These are phyloP conservation scores for Whitmania pigra DNA, from an alignment of 1,140 invertebrate species.

Conservation along the genomic window DNA sequence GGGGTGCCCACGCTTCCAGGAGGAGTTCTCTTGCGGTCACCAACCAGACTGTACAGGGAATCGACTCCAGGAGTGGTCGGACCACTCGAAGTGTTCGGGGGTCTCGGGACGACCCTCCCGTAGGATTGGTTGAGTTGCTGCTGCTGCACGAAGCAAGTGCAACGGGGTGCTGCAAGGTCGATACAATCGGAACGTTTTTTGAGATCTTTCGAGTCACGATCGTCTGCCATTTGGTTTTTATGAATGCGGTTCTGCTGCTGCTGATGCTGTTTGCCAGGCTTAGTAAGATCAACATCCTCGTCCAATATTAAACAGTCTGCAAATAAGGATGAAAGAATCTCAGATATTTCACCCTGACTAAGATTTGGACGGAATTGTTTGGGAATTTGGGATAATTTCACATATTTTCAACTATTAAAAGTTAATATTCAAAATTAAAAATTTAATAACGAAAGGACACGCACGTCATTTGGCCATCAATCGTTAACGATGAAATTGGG, in stretches of 20 bases:
- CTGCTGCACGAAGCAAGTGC: not conserved
- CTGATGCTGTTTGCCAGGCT: not conserved
- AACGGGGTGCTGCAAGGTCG: not conserved
- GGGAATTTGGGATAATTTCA: too few species aligned
- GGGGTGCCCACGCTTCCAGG: not conserved
- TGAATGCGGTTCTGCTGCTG: not conserved
- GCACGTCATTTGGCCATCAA: too few species aligned
- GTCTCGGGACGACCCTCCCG: not conserved
- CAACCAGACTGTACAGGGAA: not conserved
- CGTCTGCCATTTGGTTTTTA: constrained; percentile 1
- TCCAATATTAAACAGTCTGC: too few species aligned
- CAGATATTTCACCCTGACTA: too few species aligned
- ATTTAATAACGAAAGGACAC: too few species aligned
- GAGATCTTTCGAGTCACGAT: constrained; percentile 6
- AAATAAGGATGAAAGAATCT: too few species aligned
- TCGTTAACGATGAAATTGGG: too few species aligned
- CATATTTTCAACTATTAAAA: too few species aligned
- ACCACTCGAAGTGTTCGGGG: not conserved
- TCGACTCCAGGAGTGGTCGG: not conserved
- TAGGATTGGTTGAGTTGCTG: not conserved
- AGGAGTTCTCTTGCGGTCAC: not conserved
- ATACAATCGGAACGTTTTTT: not conserved
- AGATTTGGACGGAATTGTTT: too few species aligned
- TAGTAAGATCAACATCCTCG: too few species aligned
- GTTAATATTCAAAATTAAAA: too few species aligned